These are phyloP conservation scores for Hemiscyllium ocellatum DNA, from an alignment of 2,113 vertebrate species.

Conservation along the genomic window DNA sequence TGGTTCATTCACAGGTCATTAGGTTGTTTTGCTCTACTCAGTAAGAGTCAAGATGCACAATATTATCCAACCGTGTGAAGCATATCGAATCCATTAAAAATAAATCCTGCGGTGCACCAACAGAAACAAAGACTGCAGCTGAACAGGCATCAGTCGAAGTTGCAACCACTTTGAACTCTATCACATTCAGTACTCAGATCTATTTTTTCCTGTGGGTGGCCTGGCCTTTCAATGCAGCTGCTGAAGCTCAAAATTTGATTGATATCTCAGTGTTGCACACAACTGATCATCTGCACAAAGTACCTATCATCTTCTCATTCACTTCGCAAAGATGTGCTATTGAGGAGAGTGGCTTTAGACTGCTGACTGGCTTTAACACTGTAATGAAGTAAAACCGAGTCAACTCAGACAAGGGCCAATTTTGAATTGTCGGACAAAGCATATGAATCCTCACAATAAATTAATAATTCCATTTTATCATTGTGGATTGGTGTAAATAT, in stretches of 20 bases:
- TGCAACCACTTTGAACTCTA: neutral
- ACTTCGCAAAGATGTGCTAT: neutral
- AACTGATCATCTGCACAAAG: constrained; percentile 1
- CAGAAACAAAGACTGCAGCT: neutral
- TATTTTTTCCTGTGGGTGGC: constrained; percentile 3
- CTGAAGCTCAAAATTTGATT: constrained; percentile 12
- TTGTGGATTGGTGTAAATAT: neutral
- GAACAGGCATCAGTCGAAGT: neutral
- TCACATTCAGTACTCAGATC: neutral
- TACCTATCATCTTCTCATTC: neutral
- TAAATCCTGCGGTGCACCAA: neutral
- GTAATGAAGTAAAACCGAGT: neutral
- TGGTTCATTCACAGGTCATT: constrained; percentile 12
- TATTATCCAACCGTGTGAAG: neutral
- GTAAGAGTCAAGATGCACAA: neutral
- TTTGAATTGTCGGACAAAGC: neutral
- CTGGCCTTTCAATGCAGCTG: neutral
- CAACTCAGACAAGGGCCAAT: neutral
- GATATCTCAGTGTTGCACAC: neutral
- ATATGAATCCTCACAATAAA: neutral
- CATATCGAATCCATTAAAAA: neutral
- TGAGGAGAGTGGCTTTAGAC: neutral
- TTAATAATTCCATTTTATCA: neutral
- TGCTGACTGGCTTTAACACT: neutral
- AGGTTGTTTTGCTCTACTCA: constrained; percentile 8